Conservation (phyloP, 2,888 invertebrate genomes). For the Nemapogon koenigi region DNA sequence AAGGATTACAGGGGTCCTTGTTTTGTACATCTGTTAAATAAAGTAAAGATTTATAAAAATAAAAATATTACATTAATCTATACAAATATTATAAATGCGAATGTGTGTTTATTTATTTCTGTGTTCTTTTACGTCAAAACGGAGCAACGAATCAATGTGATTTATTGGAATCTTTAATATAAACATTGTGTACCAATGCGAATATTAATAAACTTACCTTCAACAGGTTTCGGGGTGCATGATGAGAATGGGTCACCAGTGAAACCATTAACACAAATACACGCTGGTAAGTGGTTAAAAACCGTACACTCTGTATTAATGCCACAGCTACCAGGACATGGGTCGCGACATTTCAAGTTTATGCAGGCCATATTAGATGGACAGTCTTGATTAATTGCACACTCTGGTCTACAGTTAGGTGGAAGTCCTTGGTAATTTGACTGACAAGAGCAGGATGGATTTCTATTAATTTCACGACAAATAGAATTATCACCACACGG, state of each 20-base stretch:
- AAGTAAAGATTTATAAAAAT: conserved; percentile 5
- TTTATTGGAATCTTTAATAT: no score
- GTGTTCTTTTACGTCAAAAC: no score
- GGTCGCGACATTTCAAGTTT: conserved; percentile 75
- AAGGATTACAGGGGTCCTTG: conserved; percentile 79
- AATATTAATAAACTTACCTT: conserved; percentile 32
- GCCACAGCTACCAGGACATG: conserved; percentile 77
- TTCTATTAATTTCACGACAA: conserved; percentile 65
- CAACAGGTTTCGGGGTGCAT: conserved; percentile 61
- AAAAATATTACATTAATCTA: neutral
- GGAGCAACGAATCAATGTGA: no score
- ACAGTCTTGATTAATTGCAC: conserved; percentile 76
- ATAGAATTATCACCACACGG: conserved; percentile 74
- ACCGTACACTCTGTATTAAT: conserved; percentile 68
- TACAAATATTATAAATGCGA: no score
- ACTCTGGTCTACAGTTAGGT: conserved; percentile 77
- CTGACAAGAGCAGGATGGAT: conserved; percentile 72
- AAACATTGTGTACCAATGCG: conserved; percentile 4
- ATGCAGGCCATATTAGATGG: conserved; percentile 74
- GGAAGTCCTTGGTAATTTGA: conserved; percentile 71
- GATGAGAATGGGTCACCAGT: conserved; percentile 80
- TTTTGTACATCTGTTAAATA: conserved; percentile 19
- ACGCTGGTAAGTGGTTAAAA: conserved; percentile 73
- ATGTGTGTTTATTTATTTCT: no score
- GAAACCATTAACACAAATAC: conserved; percentile 72